A percentile compares a stretch with the other conserved stretches of the same genome.
Conservation (phyloP, 2,888 invertebrate genomes). For the Dendrolimus houi region DNA sequence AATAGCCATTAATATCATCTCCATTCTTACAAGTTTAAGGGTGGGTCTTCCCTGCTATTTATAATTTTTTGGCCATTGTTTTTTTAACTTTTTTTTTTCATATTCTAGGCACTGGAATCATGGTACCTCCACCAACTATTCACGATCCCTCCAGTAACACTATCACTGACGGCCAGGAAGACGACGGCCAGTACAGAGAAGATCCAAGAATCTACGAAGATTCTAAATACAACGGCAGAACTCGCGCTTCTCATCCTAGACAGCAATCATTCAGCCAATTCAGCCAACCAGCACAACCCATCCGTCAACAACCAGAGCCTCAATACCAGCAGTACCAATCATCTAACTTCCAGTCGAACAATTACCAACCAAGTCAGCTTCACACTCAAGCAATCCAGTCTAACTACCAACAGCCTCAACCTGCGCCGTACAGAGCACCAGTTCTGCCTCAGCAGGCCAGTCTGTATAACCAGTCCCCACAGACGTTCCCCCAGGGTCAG, state of each 20-base stretch:
- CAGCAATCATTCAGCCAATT: conserved; percentile 15
- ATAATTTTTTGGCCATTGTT: no score
- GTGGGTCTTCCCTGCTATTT: no score
- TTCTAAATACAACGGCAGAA: conserved; percentile 74
- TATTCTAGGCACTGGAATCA: conserved; percentile 78
- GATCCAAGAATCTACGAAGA: conserved; percentile 88
- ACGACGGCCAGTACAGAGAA: conserved; percentile 91
- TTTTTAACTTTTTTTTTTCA: not conserved
- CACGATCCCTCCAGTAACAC: conserved; percentile 70
- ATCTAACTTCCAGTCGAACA: conserved; percentile 19
- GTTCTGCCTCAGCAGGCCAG: conserved; percentile 35
- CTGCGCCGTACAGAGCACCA: conserved; percentile 10
- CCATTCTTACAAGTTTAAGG: no score
- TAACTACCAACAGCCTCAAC: conserved; percentile 22
- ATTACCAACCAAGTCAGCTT: conserved; percentile 13
- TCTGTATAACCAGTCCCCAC: conserved; percentile 46
- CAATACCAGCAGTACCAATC: conserved; percentile 26
- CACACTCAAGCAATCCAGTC: conserved; percentile 25
- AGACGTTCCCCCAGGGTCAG: conserved; percentile 51
- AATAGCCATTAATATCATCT: no score
- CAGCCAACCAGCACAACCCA: conserved; percentile 29
- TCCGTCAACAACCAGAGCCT: conserved; percentile 21
- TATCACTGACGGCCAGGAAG: conserved; percentile 80
- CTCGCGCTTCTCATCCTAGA: conserved; percentile 1
- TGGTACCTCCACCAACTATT: conserved; percentile 88